These are phyloP conservation scores for Homalodisca vitripennis DNA, from an alignment of 1,140 invertebrate species.

Conservation along the genomic window DNA sequence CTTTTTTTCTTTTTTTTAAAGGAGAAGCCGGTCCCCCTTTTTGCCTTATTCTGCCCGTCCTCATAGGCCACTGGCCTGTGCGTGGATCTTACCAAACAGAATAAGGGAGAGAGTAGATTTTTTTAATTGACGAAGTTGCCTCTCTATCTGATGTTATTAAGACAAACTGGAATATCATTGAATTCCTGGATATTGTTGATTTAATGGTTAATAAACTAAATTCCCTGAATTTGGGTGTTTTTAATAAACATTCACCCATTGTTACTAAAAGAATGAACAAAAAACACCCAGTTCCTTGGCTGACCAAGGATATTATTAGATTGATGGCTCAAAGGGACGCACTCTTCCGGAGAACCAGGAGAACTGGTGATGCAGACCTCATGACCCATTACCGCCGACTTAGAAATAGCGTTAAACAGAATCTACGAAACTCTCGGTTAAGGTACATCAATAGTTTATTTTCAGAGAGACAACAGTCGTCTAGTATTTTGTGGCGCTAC, in stretches of 20 bases:
- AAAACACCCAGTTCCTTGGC: constrained; percentile 6
- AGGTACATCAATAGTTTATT: neutral
- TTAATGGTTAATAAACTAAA: neutral
- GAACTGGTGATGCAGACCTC: neutral
- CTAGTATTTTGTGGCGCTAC: neutral
- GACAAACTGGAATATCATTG: neutral
- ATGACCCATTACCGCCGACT: neutral
- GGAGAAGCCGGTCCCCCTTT: too few relatives aligned
- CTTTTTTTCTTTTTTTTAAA: too few relatives aligned
- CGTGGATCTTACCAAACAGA: too few relatives aligned
- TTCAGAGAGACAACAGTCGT: neutral
- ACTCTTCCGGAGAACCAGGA: neutral
- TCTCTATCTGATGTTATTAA: neutral
- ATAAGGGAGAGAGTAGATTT: too few relatives aligned
- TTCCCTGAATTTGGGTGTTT: neutral
- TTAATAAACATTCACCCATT: constrained; percentile 14
- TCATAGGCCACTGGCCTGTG: too few relatives aligned
- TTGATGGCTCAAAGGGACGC: neutral
- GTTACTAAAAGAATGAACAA: constrained; percentile 2
- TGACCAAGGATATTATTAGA: neutral
- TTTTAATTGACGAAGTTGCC: neutral
- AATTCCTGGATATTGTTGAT: neutral
- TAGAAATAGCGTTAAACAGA: neutral
- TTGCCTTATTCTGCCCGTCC: too few relatives aligned
- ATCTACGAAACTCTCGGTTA: neutral